Base-by-base conservation (phyloP, 2,113 vertebrate genomes). In the Sialia sialis region DNA sequence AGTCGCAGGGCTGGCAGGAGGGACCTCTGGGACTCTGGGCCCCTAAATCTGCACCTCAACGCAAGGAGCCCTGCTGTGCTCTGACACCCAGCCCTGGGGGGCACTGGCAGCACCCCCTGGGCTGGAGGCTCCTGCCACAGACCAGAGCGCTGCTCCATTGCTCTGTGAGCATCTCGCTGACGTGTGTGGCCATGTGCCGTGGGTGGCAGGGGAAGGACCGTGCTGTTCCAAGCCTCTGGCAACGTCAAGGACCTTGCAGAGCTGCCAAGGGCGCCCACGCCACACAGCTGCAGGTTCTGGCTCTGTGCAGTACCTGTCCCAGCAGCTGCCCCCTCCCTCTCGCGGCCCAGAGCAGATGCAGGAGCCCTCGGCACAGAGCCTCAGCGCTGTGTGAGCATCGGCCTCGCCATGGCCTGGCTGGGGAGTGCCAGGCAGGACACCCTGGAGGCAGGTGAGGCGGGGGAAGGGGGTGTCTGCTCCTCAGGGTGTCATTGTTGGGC, bases 191-290 rank as follows among this genome's bases (percentile, higher is more conserved):
- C 18, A 1, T 54, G 77, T 55, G 21, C n/a, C 1, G 75, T 59
- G 88, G 89, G 93, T 34, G 91, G 84, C 11, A 12, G 39, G 67
- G 77, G 67, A 89, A 69, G 79, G 93, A 90, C 32, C 27, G 17
- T 66, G 72, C 83, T 12, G 70, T 80, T 90, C 83, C 54, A 2
- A 32, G 48, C 11, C 0, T 6, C 36, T 18, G 56, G 52, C 67
- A 68, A 6, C 94, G 70, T 96, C 96, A 94, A 93, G 90, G 79
- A 92, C 88, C 90, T 49, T 80, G 66, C 38, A 0, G 75, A 95
- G 92, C 95, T 18, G 23, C 92, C 95, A 96, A 96, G 96, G 96
- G 90, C 96, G 27, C 22, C 58, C 74, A 76, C 55, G 39, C 70
- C 78, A 48, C 77, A 20, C 76, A 74, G 44, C 76, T 27, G 38